A percentile compares a stretch with the other conserved stretches of the same genome.
Evolutionary conservation across 2,113 vertebrate genomes (phyloP).

Genomic region (Melospiza melodia): DNA sequence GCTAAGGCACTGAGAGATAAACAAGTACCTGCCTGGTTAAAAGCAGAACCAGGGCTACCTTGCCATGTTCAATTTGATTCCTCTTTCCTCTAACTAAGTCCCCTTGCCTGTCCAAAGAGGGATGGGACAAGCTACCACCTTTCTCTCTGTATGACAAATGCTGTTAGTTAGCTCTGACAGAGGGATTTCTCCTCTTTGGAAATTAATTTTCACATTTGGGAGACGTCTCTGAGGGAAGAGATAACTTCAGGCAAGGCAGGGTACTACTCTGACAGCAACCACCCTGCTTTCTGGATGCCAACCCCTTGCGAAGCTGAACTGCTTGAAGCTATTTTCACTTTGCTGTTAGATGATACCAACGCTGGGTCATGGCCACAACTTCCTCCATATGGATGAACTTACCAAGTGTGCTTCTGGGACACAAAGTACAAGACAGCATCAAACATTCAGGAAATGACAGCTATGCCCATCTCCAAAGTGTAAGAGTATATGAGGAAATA

Average conservation of each 20-base stretch:
- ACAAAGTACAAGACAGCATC: conserved; percentile 2
- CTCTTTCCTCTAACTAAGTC: neutral
- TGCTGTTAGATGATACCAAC: conserved; percentile 38
- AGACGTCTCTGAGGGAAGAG: neutral
- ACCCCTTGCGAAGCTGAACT: neutral
- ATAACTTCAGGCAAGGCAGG: rapidly evolving
- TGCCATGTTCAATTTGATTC: rapidly evolving
- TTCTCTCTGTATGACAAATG: neutral
- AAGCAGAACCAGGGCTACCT: neutral
- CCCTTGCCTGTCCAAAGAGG: neutral
- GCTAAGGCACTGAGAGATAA: neutral
- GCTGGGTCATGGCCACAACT: neutral
- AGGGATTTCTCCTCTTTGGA: neutral
- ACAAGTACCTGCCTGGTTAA: neutral
- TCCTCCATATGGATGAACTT: conserved; percentile 58
- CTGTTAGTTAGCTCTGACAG: neutral
- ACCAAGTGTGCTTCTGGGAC: conserved; percentile 49
- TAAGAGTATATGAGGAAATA: conserved; percentile 43
- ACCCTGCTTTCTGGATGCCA: neutral
- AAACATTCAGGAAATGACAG: conserved; percentile 38
- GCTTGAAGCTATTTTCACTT: conserved; percentile 57
- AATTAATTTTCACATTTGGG: neutral
- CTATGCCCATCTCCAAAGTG: neutral
- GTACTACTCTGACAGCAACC: neutral
- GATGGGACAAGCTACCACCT: neutral